Conservation (phyloP, 2,888 invertebrate species). For the Spilarctia lutea region DNA sequence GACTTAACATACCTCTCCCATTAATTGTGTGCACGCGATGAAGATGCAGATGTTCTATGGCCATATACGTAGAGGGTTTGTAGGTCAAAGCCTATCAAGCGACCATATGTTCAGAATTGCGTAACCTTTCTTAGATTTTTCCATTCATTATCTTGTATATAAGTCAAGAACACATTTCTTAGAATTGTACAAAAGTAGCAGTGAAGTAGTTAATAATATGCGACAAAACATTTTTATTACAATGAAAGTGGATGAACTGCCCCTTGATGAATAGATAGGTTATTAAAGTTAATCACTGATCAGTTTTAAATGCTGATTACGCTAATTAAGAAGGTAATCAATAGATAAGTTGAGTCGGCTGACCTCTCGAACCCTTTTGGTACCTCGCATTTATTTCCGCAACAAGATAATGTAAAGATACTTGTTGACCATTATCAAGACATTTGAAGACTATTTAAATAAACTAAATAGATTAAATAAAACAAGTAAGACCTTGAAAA, state of each 20-base stretch:
- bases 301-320: not conserved
- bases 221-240: not conserved
- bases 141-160: not conserved
- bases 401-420: not conserved
- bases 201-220: not conserved
- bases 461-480: not conserved
- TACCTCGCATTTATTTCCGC: not conserved
- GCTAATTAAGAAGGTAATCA: not conserved
- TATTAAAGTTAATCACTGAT: not conserved
- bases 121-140: not conserved
- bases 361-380: not conserved
- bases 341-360: not conserved
- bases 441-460: not conserved
- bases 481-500: not conserved
- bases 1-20: not conserved
- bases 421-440: not conserved
- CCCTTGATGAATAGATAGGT: not conserved
- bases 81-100: constrained; percentile 23
- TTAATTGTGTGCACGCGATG: constrained; percentile 4
- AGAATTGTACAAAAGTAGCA: not conserved
- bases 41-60: constrained; percentile 21
- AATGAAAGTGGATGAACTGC: not conserved
- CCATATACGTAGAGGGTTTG: constrained; percentile 27
- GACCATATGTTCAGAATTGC: constrained; percentile 39
- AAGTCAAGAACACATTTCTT: not conserved